Percentiles rank a stretch among this genome's conserved stretches.
These are phyloP conservation scores for Nomada hirtipes DNA, from an alignment of 2,888 invertebrate species.

Conservation along the genomic window DNA sequence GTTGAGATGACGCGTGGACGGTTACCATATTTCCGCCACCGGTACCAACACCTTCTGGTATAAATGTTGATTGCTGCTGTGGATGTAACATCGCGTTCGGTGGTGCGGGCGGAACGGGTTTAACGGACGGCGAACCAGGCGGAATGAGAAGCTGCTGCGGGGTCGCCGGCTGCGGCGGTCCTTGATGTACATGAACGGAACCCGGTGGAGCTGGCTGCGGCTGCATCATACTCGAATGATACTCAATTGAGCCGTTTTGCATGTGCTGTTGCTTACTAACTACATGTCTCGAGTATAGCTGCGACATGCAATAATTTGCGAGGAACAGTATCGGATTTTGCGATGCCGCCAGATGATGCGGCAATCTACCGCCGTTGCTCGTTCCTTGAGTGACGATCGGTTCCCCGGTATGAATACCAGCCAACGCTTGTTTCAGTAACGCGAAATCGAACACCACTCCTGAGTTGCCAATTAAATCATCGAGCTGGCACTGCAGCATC, in stretches of 20 bases:
- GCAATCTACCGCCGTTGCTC: slow-evolving; percentile 77
- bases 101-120: slow-evolving; percentile 75
- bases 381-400: slow-evolving; percentile 79
- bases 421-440: slow-evolving; percentile 88
- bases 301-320: slow-evolving; percentile 92
- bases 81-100: slow-evolving; percentile 79
- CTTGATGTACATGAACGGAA: slow-evolving; percentile 83
- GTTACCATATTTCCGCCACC: slow-evolving; percentile 73
- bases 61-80: slow-evolving; percentile 75
- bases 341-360: slow-evolving; percentile 83
- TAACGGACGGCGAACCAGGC: slow-evolving; percentile 81
- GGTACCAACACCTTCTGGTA: slow-evolving; percentile 66
- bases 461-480: slow-evolving; percentile 89
- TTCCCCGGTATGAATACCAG: slow-evolving; percentile 87
- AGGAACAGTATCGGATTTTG: slow-evolving; percentile 90
- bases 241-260: slow-evolving; percentile 85
- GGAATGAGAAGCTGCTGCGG: slow-evolving; percentile 78
- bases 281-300: slow-evolving; percentile 88
- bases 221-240: slow-evolving; percentile 78
- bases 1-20: slow-evolving; percentile 85
- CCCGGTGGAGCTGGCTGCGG: slow-evolving; percentile 74
- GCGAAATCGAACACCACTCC: slow-evolving; percentile 89
- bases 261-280: slow-evolving; percentile 86
- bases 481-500: slow-evolving; percentile 89
- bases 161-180: slow-evolving; percentile 78